These are phyloP conservation scores for Nephrotoma guestfalica DNA, from an alignment of 2,888 invertebrate species.

Conservation along the genomic window DNA sequence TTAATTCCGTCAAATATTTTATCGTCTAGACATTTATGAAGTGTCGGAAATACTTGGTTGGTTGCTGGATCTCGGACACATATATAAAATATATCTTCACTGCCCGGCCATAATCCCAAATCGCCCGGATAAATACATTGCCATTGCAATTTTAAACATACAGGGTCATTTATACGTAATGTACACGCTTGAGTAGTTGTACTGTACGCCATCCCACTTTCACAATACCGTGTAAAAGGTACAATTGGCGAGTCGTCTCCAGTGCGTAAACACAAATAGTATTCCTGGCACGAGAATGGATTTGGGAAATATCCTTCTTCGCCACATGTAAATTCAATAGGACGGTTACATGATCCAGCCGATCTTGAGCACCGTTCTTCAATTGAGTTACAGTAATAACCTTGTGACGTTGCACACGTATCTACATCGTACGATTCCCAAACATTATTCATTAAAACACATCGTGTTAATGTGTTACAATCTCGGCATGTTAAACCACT, in stretches of 20 bases:
- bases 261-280: background rate
- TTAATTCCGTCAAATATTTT: background rate
- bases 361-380: background rate
- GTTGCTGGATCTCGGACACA: background rate
- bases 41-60: background rate
- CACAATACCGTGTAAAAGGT: background rate
- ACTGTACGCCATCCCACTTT: background rate
- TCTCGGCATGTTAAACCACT: background rate
- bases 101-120: background rate
- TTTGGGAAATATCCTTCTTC: conserved; percentile 1
- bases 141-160: background rate
- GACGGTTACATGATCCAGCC: background rate
- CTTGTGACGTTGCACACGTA: background rate
- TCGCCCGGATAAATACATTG: background rate
- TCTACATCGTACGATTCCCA: background rate
- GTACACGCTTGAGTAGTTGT: background rate
- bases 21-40: background rate
- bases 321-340: background rate
- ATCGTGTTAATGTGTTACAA: background rate
- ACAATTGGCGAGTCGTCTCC: background rate
- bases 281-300: background rate
- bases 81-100: background rate
- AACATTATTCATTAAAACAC: background rate
- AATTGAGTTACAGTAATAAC: background rate
- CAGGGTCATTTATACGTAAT: background rate